Evolutionary conservation across 2,797 vertebrate genomes (phyloP), one percentile per base, ranked within the genome.

Genomic region (Gastrophryne carolinensis): DNA sequence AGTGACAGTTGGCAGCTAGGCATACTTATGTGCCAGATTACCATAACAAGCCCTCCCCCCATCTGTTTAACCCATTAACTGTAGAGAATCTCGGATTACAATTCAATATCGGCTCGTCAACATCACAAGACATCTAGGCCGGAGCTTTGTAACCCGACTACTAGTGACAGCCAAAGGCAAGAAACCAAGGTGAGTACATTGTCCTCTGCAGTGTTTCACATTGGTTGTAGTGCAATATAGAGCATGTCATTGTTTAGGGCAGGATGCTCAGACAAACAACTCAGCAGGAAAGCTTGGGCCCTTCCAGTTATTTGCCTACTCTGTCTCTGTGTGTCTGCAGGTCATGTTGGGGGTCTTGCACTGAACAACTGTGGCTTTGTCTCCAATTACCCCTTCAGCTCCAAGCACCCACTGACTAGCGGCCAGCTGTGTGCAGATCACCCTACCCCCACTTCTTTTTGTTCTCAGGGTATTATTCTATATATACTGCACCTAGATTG

Each of bases 321-420:
- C 69, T 61, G 56, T 72, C 56, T 61, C n/a, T 71, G 29, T 35
- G 34, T 73, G 49, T 37, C 15, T 57, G 30, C 44, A 41, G 64
- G 41, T 58, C 63, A 58, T 30, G 37, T 32, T 24, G 53, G 32
- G 63, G 63, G 73, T 75, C 54, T 41, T 53, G 49, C 26, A 75
- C 63, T 60, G 39, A 75, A 60, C 72, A 66, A 53, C 54, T 68
- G 54, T 68, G 44, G 13, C 34, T 73, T 73, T 73, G 58, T 73
- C 53, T 41, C 37, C 50, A 11, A 63, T 24, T 50, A 41, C 12
- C 29, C 54, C 67, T 60, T 50, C 23, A 19, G 26, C 29, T 67
- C 30, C 10, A 37, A 54, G 19, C 50, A 27, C 35, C 66, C n/a
- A 53, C 6, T 37, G 26, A n/a, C 49, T 29, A 54, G 3, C 13